phyloP scores from a whole-genome alignment of 1,140 invertebrate genomes.

The Ceratoteleas bidentatus region DNA sequence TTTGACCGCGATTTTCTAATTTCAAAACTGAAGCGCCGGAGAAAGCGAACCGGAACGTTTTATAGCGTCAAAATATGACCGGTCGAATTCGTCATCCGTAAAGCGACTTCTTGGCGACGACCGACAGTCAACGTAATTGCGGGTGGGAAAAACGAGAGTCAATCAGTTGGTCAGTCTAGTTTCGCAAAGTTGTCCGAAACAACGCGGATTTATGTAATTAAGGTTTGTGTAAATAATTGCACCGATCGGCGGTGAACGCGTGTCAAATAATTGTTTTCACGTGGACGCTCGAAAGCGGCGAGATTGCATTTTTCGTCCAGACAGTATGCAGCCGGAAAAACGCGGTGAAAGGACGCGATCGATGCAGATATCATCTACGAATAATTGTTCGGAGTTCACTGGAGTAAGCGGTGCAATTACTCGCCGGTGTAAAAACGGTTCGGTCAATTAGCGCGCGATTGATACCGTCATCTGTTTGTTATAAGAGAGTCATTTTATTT shows the following conservation, averaged over 20 bases:
- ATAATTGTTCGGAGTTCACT: slow-evolving; percentile 31
- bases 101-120: slow-evolving; percentile 31
- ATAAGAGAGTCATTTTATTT: slow-evolving; percentile 22
- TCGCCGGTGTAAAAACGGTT: slow-evolving; percentile 25
- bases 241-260: slow-evolving; percentile 4
- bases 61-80: slow-evolving; percentile 38
- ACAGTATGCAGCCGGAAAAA: slow-evolving; percentile 4
- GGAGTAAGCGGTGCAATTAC: slow-evolving; percentile 45
- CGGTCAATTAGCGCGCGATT: slow-evolving; percentile 14
- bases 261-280: not conserved
- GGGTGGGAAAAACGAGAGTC: not conserved
- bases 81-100: slow-evolving; percentile 54
- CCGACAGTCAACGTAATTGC: slow-evolving; percentile 38
- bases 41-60: slow-evolving; percentile 44
- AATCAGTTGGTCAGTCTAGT: not conserved
- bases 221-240: slow-evolving; percentile 50
- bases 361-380: slow-evolving; percentile 28
- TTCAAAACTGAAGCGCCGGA: slow-evolving; percentile 34
- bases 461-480: slow-evolving; percentile 16
- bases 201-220: slow-evolving; percentile 40
- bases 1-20: slow-evolving; percentile 26
- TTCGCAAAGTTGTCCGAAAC: slow-evolving; percentile 37
- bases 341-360: slow-evolving; percentile 38
- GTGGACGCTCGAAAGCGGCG: slow-evolving; percentile 6
- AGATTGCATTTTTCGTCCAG: slow-evolving; percentile 10